These are phyloP conservation scores for Glandiceps talaboti DNA, from an alignment of 53 echinoderm and acorn worm species.

Conservation along the genomic window DNA sequence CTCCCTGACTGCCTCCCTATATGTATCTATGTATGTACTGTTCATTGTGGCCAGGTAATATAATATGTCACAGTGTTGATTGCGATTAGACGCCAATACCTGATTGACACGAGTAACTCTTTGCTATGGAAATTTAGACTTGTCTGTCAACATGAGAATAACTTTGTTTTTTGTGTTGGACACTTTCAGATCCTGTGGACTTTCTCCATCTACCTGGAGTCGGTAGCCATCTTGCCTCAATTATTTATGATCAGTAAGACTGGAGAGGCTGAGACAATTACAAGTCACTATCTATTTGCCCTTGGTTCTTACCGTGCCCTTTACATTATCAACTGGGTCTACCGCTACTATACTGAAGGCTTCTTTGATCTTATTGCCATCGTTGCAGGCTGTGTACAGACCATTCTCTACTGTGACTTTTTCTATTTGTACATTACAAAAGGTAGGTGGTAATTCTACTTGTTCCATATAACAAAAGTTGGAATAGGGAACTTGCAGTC, in stretches of 20 bases:
- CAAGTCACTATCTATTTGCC: constrained; percentile 94
- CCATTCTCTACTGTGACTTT: constrained; percentile 98
- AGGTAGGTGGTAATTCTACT: no score
- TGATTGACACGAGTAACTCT: no score
- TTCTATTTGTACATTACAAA: constrained; percentile 99
- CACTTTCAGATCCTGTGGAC: constrained; percentile 87
- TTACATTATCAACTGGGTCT: constrained; percentile 98
- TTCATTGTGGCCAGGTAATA: no score
- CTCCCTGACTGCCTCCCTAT: no score
- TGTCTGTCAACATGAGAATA: no score
- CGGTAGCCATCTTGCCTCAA: constrained; percentile 93
- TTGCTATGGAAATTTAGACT: no score
- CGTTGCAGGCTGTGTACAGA: constrained; percentile 94
- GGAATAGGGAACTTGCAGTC: no score
- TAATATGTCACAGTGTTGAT: no score
- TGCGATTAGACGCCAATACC: no score
- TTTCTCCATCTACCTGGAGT: constrained; percentile 97
- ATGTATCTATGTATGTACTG: no score
- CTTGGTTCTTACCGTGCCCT: constrained; percentile 88
- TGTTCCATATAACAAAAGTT: no score
- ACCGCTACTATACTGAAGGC: constrained; percentile 88
- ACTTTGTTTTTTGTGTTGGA: no score
- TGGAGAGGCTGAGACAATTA: constrained; percentile 91
- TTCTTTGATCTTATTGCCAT: constrained; percentile 99
- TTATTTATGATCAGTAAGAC: constrained; percentile 99